These are phyloP conservation scores for Cryptophagus acutangulus DNA, from an alignment of 2,888 invertebrate genomes.

Conservation along the genomic window DNA sequence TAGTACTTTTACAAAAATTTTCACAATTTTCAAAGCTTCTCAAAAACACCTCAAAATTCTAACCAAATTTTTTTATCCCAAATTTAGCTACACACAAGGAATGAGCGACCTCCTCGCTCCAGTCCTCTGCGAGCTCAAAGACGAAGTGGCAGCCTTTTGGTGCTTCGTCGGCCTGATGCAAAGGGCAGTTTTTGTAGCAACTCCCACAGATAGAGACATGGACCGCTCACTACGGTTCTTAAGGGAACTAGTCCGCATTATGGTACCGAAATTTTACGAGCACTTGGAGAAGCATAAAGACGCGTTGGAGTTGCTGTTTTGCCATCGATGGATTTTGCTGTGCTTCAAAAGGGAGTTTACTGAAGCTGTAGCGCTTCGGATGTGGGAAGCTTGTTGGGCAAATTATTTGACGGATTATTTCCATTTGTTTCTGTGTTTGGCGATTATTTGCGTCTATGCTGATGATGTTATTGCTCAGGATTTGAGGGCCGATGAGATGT, in stretches of 20 bases:
- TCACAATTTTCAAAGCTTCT: too few relatives aligned
- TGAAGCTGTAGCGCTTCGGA: slow-evolving; percentile 78
- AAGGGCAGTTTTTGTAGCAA: slow-evolving; percentile 88
- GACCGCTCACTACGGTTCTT: slow-evolving; percentile 85
- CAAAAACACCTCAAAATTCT: too few relatives aligned
- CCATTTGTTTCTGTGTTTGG: slow-evolving; percentile 88
- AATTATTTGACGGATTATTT: slow-evolving; percentile 95
- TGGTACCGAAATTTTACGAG: slow-evolving; percentile 85
- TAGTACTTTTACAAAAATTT: slow-evolving; percentile 11
- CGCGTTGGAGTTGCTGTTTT: slow-evolving; percentile 85
- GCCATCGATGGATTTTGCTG: slow-evolving; percentile 92
- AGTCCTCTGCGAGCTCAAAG: slow-evolving; percentile 85
- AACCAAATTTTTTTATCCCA: too few relatives aligned
- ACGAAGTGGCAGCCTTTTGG: slow-evolving; percentile 96
- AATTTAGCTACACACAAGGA: slow-evolving; percentile 85
- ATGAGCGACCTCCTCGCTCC: slow-evolving; percentile 96
- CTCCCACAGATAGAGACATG: slow-evolving; percentile 92
- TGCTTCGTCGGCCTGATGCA: slow-evolving; percentile 97
- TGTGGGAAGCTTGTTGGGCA: slow-evolving; percentile 98
- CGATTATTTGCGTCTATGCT: slow-evolving; percentile 88
- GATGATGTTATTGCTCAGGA: slow-evolving; percentile 91
- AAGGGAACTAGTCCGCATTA: slow-evolving; percentile 79
- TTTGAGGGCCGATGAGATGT: slow-evolving; percentile 88
- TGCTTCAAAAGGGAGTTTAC: slow-evolving; percentile 92
- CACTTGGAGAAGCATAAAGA: slow-evolving; percentile 81